These are phyloP conservation scores for Nibea coibor DNA, from an alignment of 2,113 vertebrate genomes.

Conservation along the genomic window DNA sequence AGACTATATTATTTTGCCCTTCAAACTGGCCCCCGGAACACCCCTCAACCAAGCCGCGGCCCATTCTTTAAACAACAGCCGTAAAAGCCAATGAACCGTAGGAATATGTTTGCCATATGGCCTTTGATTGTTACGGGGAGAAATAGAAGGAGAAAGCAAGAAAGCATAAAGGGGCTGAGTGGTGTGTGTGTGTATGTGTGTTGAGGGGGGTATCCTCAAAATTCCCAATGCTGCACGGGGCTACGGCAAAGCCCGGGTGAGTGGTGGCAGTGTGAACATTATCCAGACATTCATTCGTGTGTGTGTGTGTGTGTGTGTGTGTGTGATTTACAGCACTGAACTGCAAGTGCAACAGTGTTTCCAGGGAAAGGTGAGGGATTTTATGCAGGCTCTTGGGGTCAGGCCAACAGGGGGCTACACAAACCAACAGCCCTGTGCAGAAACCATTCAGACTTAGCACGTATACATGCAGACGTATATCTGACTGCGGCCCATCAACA, in stretches of 20 bases:
- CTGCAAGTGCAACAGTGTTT: slow-evolving; percentile 81
- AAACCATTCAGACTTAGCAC: not conserved
- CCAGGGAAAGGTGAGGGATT: slow-evolving; percentile 75
- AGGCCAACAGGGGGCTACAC: slow-evolving; percentile 77
- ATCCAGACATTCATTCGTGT: slow-evolving; percentile 76
- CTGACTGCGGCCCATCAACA: slow-evolving; percentile 35
- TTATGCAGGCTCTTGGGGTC: slow-evolving; percentile 84
- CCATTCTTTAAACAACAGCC: slow-evolving; percentile 80
- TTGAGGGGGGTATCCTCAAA: slow-evolving; percentile 33
- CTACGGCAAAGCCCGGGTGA: slow-evolving; percentile 41
- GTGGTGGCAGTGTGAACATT: slow-evolving; percentile 71
- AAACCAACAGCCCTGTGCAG: slow-evolving; percentile 20
- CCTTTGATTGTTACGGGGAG: slow-evolving; percentile 78
- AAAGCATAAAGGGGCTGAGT: slow-evolving; percentile 63
- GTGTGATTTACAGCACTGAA: slow-evolving; percentile 82
- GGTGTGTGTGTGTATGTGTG: slow-evolving; percentile 33
- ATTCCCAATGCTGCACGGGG: slow-evolving; percentile 34
- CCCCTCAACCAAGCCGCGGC: slow-evolving; percentile 38
- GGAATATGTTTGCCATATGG: slow-evolving; percentile 87
- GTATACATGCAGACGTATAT: slow-evolving; percentile 8
- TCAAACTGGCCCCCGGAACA: slow-evolving; percentile 60
- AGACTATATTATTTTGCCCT: slow-evolving; percentile 79
- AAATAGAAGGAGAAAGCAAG: slow-evolving; percentile 69
- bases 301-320: slow-evolving; percentile 50
- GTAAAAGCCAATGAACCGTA: slow-evolving; percentile 83